Percentiles rank a stretch among this genome's conserved stretches.
Evolutionary conservation across 2,113 vertebrate genomes (phyloP).

Genomic region (Picathartes gymnocephalus): DNA sequence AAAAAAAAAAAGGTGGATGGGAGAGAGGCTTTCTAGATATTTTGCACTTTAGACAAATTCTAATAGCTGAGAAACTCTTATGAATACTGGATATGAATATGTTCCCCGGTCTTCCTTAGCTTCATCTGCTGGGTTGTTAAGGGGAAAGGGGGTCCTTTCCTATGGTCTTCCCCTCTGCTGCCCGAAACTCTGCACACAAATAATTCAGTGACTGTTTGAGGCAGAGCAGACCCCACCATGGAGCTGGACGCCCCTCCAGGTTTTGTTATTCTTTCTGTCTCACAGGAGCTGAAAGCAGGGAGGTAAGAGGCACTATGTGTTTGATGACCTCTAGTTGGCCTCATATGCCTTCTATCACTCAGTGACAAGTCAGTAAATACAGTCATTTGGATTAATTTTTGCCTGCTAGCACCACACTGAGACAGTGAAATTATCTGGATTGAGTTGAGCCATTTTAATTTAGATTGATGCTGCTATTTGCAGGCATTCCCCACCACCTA

Average conservation of each 20-base stretch:
- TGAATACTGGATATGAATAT: not conserved
- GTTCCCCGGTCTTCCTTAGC: not conserved
- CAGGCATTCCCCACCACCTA: not conserved
- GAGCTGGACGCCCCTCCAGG: not conserved
- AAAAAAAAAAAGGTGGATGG: not conserved
- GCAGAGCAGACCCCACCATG: not conserved
- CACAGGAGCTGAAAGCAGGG: not conserved
- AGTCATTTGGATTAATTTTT: conserved; percentile 24
- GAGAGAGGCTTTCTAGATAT: not conserved
- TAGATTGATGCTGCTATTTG: conserved; percentile 1
- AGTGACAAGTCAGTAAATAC: not conserved
- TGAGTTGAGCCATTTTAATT: not conserved
- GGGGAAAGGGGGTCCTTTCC: not conserved
- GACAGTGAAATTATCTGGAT: not conserved
- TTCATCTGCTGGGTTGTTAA: not conserved
- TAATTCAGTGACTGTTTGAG: not conserved
- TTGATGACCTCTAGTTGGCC: conserved; percentile 30
- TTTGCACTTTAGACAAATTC: not conserved
- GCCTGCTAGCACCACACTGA: not conserved
- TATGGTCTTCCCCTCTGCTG: not conserved
- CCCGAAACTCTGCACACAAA: not conserved
- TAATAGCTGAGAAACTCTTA: not conserved
- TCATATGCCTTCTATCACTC: conserved; percentile 30
- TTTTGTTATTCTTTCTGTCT: conserved; percentile 9
- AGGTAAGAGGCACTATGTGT: not conserved